A percentile compares a stretch with the other conserved stretches of the same genome.
Conservation (phyloP, 1,140 invertebrate genomes). For the Pomacea maculata region DNA sequence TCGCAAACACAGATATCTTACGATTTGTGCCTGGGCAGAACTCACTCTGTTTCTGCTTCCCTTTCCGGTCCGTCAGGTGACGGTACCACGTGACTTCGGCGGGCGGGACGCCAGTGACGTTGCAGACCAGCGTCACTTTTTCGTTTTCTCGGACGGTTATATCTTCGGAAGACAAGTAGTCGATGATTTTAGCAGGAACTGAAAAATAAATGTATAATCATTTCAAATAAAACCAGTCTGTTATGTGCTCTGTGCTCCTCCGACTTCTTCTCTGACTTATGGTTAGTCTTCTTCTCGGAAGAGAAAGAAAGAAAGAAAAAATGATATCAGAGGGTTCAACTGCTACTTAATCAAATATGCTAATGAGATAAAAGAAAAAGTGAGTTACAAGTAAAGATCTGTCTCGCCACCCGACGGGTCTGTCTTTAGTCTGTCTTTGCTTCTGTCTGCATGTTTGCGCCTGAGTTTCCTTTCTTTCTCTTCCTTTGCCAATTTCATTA, state of each 20-base stretch:
- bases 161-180: constrained; percentile 39
- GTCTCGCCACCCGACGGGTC: too few species aligned
- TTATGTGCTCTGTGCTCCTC: too few species aligned
- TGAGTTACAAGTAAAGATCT: too few species aligned
- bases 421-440: too few species aligned
- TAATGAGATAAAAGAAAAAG: too few species aligned
- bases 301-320: too few species aligned
- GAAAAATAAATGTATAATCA: background rate
- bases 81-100: constrained; percentile 62
- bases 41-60: constrained; percentile 36
- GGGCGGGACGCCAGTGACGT: constrained; percentile 58
- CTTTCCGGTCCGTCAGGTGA: constrained; percentile 25
- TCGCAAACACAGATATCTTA: constrained; percentile 28
- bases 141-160: constrained; percentile 53
- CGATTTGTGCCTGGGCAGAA: constrained; percentile 40
- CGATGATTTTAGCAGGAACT: constrained; percentile 56
- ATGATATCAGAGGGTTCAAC: too few species aligned
- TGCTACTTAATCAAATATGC: too few species aligned
- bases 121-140: constrained; percentile 58
- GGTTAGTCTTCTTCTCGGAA: too few species aligned
- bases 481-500: too few species aligned
- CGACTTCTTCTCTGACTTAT: too few species aligned
- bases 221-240: background rate
- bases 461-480: background rate
- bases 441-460: background rate